Conservation (phyloP, 2,113 vertebrate species). For the Nothocercus julius region DNA sequence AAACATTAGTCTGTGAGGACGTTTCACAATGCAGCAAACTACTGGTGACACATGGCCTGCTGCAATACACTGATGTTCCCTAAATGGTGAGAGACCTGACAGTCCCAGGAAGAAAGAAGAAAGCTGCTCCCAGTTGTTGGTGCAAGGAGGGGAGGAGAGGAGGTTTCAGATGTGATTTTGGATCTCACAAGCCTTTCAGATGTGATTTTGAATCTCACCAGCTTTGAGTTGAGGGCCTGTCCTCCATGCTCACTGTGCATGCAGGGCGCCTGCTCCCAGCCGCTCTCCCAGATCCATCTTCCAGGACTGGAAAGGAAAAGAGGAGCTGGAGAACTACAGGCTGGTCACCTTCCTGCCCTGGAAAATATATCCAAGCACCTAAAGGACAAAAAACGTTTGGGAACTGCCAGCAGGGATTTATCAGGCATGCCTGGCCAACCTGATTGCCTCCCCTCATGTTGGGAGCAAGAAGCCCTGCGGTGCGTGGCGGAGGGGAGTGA, state of each 20-base stretch:
- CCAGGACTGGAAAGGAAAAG: no score
- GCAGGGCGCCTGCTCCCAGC: not conserved
- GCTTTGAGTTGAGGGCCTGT: not conserved
- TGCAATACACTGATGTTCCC: not conserved
- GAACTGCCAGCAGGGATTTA: not conserved
- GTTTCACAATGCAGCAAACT: no score
- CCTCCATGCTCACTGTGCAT: no score
- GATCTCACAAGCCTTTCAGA: not conserved
- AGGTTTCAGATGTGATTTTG: no score
- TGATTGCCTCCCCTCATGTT: not conserved
- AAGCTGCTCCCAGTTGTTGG: not conserved
- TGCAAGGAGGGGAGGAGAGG: not conserved
- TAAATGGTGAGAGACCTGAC: not conserved
- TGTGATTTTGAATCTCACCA: not conserved
- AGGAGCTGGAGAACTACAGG: not conserved
- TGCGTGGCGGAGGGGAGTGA: not conserved
- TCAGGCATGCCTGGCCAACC: accelerated
- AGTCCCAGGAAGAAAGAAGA: not conserved
- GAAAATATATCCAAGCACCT: not conserved
- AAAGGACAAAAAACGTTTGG: not conserved
- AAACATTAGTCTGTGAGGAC: not conserved
- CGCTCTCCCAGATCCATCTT: not conserved
- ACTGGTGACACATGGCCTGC: accelerated
- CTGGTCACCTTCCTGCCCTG: not conserved
- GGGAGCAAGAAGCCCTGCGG: not conserved